A percentile compares a stretch with the other conserved stretches of the same genome.
Conservation (phyloP, 2,797 vertebrate species). For the Morus bassanus region DNA sequence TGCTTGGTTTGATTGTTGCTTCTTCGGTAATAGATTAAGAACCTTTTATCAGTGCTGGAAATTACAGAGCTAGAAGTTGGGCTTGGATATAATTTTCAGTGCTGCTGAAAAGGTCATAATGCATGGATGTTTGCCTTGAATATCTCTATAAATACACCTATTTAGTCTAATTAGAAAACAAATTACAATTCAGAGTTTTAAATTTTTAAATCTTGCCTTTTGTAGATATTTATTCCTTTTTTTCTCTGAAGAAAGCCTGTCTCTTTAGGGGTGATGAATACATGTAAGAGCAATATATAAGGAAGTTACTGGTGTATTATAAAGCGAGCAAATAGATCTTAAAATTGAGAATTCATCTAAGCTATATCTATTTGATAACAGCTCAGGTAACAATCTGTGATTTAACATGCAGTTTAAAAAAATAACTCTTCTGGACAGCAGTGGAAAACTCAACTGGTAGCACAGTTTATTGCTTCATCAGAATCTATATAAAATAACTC, state of each 20-base stretch:
- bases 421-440: slow-evolving; percentile 61
- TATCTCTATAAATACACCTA: not conserved
- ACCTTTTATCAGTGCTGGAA: not conserved
- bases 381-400: slow-evolving; percentile 61
- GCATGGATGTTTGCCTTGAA: not conserved
- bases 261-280: not conserved
- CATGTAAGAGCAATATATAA: slow-evolving; percentile 6
- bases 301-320: not conserved
- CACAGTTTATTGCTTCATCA: slow-evolving; percentile 48
- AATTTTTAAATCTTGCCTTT: not conserved
- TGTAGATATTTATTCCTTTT: not conserved
- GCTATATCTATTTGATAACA: slow-evolving; percentile 22
- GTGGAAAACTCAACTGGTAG: slow-evolving; percentile 36
- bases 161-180: not conserved
- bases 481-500: slow-evolving; percentile 6
- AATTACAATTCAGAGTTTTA: not conserved
- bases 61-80: not conserved
- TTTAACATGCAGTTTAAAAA: slow-evolving; percentile 65
- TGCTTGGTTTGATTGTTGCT: not conserved
- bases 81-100: not conserved
- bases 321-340: not conserved
- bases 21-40: not conserved
- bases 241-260: not conserved
- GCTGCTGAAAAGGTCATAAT: not conserved
- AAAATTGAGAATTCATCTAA: not conserved